Evolutionary conservation across 2,113 vertebrate genomes (phyloP).

Genomic region (Rhabdornis inornatus): DNA sequence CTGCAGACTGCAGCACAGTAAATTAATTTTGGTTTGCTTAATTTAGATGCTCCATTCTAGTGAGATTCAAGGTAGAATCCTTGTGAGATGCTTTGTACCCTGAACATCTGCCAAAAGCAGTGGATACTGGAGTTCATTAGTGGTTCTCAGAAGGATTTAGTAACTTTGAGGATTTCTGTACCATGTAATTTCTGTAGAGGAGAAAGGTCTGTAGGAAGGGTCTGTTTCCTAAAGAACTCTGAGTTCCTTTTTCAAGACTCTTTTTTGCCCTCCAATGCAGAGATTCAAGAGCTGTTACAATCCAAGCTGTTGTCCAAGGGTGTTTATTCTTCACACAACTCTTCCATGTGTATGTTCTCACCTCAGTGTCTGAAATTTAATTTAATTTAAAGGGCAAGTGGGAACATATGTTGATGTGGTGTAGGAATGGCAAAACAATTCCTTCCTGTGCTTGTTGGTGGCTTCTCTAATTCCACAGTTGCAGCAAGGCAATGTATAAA

Average conservation of each 20-base stretch:
- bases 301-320: background rate
- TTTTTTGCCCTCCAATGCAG: background rate
- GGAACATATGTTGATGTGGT: background rate
- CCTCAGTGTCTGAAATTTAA: background rate
- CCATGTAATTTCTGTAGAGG: background rate
- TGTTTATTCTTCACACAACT: background rate
- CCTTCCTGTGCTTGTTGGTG: background rate
- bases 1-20: background rate
- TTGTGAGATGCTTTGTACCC: background rate
- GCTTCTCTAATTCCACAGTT: background rate
- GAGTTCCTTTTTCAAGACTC: background rate
- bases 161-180: background rate
- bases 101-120: slow-evolving; percentile 6
- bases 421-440: background rate
- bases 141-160: background rate
- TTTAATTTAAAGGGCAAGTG: background rate
- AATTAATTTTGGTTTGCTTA: slow-evolving; percentile 1
- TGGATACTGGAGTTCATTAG: background rate
- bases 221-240: background rate
- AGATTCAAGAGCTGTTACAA: background rate
- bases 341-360: background rate
- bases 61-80: background rate
- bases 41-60: background rate
- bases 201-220: background rate
- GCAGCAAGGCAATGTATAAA: background rate